phyloP scores from a whole-genome alignment of 2,888 invertebrate species.

The Psylliodes chrysocephalus region DNA sequence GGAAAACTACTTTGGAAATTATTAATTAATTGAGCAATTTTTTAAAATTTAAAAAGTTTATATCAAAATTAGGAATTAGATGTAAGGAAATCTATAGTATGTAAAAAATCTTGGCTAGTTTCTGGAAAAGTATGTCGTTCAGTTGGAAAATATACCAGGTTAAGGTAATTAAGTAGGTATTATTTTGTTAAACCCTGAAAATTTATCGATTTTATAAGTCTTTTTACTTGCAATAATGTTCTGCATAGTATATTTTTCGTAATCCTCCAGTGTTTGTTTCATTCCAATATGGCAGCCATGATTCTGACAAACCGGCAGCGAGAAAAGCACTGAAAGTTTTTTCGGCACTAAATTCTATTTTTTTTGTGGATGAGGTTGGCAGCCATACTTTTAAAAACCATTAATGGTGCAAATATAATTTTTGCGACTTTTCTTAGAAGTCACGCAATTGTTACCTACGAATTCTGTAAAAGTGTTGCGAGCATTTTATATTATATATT shows the following conservation, averaged over 20 bases:
- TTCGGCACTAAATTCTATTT: slow-evolving; percentile 45
- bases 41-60: background rate
- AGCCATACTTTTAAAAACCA: slow-evolving; percentile 37
- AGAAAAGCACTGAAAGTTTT: slow-evolving; percentile 47
- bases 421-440: slow-evolving; percentile 47
- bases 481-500: slow-evolving; percentile 61
- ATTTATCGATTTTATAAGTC: slow-evolving; percentile 44
- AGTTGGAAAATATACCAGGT: slow-evolving; percentile 31
- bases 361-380: slow-evolving; percentile 37
- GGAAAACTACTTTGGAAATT: too few species aligned
- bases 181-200: slow-evolving; percentile 49
- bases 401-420: slow-evolving; percentile 34
- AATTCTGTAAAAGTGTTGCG: slow-evolving; percentile 59
- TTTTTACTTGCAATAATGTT: slow-evolving; percentile 53
- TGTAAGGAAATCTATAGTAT: background rate
- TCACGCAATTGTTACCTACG: slow-evolving; percentile 52
- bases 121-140: slow-evolving; percentile 18
- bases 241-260: slow-evolving; percentile 55
- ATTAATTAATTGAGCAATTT: too few species aligned
- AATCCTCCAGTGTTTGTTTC: slow-evolving; percentile 45
- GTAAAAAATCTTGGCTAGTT: slow-evolving; percentile 3
- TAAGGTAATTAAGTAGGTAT: slow-evolving; percentile 47
- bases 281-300: slow-evolving; percentile 57
- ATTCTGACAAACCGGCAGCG: slow-evolving; percentile 50
- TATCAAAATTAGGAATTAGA: background rate